phyloP scores from a whole-genome alignment of 1,140 invertebrate genomes.

The Trinorchestia longiramus region DNA sequence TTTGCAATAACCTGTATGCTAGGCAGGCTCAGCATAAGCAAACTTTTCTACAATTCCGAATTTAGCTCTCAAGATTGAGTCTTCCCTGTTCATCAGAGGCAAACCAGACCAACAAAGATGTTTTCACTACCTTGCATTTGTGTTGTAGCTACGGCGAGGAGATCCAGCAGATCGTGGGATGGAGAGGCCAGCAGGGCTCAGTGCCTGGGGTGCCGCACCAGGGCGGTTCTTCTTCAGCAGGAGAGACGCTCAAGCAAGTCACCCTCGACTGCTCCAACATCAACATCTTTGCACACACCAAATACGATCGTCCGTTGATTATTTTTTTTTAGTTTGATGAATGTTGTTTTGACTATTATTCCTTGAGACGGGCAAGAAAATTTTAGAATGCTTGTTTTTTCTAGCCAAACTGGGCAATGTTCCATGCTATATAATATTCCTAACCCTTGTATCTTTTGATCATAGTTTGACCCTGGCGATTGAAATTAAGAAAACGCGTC shows the following conservation, averaged over 20 bases:
- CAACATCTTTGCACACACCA: conserved; percentile 43
- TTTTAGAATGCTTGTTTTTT: neutral
- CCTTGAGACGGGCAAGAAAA: neutral
- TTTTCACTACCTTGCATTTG: neutral
- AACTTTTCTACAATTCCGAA: too few relatives aligned
- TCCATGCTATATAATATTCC: neutral
- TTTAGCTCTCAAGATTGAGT: too few relatives aligned
- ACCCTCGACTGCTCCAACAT: conserved; percentile 42
- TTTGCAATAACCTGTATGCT: too few relatives aligned
- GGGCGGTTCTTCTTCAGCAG: neutral
- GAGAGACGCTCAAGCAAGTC: neutral
- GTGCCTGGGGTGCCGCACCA: neutral
- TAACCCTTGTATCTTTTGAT: neutral
- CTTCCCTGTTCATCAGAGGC: too few relatives aligned
- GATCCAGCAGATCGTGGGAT: neutral
- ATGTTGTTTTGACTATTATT: neutral
- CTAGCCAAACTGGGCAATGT: neutral
- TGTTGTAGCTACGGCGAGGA: conserved; percentile 15
- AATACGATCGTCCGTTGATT: conserved; percentile 10
- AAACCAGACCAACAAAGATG: too few relatives aligned
- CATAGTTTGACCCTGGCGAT: neutral
- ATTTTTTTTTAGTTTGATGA: neutral
- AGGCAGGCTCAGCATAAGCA: too few relatives aligned
- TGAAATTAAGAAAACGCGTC: neutral
- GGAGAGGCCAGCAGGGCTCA: neutral